Conservation (phyloP, 2,797 vertebrate species). For the Molothrus aeneus region DNA sequence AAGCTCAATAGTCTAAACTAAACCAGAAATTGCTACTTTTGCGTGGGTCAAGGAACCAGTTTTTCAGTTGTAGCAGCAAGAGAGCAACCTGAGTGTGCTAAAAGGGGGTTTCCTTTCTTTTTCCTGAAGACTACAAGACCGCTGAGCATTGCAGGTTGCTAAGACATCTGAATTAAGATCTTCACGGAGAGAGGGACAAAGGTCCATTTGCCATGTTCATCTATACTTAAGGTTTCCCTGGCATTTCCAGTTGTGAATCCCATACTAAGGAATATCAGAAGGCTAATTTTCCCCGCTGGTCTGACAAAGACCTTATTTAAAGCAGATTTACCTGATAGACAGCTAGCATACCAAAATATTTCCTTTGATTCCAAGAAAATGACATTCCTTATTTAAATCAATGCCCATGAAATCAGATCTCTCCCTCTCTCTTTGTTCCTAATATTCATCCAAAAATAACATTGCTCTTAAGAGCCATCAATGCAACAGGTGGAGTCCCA, state of each 20-base stretch:
- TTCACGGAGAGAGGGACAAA: background rate
- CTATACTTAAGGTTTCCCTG: background rate
- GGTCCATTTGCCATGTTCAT: background rate
- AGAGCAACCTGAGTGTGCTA: background rate
- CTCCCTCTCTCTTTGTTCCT: background rate
- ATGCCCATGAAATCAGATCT: background rate
- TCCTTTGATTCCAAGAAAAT: background rate
- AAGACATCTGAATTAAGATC: background rate
- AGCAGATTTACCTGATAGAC: background rate
- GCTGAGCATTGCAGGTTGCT: background rate
- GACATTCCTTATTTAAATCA: background rate
- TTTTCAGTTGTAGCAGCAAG: background rate
- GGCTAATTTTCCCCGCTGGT: background rate
- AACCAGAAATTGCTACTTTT: background rate
- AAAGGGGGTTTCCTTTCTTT: background rate
- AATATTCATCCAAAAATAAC: background rate
- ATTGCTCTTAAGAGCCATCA: background rate
- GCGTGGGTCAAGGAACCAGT: background rate
- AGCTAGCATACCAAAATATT: background rate
- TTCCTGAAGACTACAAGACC: background rate
- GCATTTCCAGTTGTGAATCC: background rate
- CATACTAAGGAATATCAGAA: background rate
- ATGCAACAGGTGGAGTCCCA: background rate
- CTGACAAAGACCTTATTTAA: background rate
- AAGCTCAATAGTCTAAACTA: background rate